Conservation (phyloP, 2,113 vertebrate genomes). For the Zapornia atra region DNA sequence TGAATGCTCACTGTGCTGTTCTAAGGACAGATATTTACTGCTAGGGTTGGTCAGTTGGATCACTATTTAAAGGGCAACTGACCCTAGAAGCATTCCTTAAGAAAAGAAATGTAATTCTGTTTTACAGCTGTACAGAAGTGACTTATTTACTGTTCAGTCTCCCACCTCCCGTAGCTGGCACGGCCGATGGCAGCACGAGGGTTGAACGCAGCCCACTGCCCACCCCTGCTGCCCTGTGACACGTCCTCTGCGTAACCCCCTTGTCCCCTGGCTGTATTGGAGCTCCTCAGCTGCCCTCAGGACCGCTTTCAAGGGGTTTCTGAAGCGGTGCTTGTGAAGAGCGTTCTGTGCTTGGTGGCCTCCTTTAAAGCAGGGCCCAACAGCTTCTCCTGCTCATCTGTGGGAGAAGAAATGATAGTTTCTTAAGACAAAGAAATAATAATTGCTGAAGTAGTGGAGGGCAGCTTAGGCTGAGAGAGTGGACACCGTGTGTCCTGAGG, state of each 20-base stretch:
- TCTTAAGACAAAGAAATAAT: neutral
- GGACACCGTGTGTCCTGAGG: neutral
- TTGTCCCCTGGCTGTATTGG: neutral
- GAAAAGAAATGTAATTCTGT: neutral
- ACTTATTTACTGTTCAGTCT: neutral
- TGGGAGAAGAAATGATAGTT: neutral
- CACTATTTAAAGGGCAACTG: neutral
- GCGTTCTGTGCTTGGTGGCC: neutral
- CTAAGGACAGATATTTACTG: neutral
- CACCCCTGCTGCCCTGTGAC: neutral
- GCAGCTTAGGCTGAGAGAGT: neutral
- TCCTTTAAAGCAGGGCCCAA: neutral
- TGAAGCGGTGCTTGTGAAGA: neutral
- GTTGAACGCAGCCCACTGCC: rapidly evolving
- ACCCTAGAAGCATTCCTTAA: neutral
- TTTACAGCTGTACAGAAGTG: neutral
- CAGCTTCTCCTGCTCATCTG: neutral
- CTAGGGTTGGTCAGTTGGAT: neutral
- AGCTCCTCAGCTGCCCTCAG: neutral
- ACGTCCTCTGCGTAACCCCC: rapidly evolving
- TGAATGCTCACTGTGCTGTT: neutral
- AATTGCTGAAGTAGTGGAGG: neutral
- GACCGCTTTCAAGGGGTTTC: neutral
- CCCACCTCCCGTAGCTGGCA: neutral
- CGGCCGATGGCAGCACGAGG: neutral